These are phyloP conservation scores for Puntigrus tetrazona DNA, from an alignment of 2,113 vertebrate genomes.

Conservation along the genomic window DNA sequence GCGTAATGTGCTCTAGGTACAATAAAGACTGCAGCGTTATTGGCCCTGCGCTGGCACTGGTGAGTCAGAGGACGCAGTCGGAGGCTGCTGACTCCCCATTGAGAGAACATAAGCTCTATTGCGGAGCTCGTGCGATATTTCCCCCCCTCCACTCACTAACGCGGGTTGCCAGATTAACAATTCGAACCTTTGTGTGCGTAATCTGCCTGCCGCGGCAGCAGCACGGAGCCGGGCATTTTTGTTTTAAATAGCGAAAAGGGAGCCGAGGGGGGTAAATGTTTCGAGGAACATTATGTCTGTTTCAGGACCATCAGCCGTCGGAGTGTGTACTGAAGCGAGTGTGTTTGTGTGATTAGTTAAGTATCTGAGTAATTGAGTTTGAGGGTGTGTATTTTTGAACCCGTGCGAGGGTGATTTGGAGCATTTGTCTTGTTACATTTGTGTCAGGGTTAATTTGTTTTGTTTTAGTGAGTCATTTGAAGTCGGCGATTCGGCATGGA, in stretches of 20 bases:
- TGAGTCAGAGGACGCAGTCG: constrained; percentile 69
- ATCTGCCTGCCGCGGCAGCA: constrained; percentile 58
- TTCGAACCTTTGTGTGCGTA: constrained; percentile 64
- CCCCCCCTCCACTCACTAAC: constrained; percentile 42
- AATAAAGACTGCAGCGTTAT: constrained; percentile 69
- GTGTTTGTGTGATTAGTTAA: constrained; percentile 30
- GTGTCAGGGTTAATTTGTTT: not conserved
- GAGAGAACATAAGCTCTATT: constrained; percentile 76
- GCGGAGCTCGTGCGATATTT: constrained; percentile 70
- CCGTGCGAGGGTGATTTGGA: not conserved
- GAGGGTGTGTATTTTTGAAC: constrained; percentile 3
- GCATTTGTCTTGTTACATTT: constrained; percentile 9
- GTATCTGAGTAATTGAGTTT: constrained; percentile 17
- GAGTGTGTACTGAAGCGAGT: constrained; percentile 47
- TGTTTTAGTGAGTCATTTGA: not conserved
- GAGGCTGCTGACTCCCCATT: constrained; percentile 67
- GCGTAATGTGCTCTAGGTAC: constrained; percentile 73
- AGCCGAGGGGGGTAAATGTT: constrained; percentile 9
- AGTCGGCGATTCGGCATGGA: not conserved
- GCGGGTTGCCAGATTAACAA: constrained; percentile 72
- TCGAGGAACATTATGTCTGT: constrained; percentile 14
- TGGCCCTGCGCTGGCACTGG: constrained; percentile 66
- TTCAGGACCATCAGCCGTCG: constrained; percentile 27
- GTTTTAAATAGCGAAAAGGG: constrained; percentile 45
- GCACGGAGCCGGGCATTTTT: constrained; percentile 52